A percentile compares a stretch with the other conserved stretches of the same genome.
Conservation (phyloP, 2,113 vertebrate genomes). For the Rhipidura dahli region DNA sequence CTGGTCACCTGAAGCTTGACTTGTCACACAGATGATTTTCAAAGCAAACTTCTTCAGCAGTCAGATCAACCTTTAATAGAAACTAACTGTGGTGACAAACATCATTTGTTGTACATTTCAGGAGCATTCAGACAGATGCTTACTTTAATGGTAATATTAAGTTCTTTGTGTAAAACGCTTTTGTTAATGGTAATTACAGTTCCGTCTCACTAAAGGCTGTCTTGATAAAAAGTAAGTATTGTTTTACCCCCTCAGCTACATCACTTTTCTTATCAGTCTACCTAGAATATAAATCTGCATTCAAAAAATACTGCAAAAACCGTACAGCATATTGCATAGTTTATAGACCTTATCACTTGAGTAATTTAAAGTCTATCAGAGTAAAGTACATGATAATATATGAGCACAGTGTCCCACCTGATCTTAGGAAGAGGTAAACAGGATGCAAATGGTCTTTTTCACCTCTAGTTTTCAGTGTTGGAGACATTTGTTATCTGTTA, state of each 20-base stretch:
- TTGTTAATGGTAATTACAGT: background rate
- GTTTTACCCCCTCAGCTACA: background rate
- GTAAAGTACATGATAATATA: slow-evolving; percentile 8
- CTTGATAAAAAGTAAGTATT: background rate
- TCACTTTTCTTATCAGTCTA: slow-evolving; percentile 16
- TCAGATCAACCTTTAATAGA: background rate
- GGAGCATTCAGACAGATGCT: background rate
- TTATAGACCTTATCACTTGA: background rate
- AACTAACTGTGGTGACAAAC: background rate
- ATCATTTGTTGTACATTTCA: background rate
- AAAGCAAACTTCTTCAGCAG: background rate
- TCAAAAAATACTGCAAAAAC: slow-evolving; percentile 10
- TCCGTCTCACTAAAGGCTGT: background rate
- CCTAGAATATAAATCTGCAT: background rate
- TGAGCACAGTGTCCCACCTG: background rate
- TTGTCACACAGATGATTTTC: background rate
- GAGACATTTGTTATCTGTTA: background rate
- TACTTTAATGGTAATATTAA: background rate
- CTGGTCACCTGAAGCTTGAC: background rate
- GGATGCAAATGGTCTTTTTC: background rate
- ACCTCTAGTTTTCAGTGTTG: background rate
- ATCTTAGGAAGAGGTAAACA: background rate
- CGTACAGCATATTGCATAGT: background rate
- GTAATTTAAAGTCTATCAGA: slow-evolving; percentile 12
- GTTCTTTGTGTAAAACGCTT: background rate